These are phyloP conservation scores for Trachelus iudaicus DNA, from an alignment of 2,888 invertebrate species.

Conservation along the genomic window DNA sequence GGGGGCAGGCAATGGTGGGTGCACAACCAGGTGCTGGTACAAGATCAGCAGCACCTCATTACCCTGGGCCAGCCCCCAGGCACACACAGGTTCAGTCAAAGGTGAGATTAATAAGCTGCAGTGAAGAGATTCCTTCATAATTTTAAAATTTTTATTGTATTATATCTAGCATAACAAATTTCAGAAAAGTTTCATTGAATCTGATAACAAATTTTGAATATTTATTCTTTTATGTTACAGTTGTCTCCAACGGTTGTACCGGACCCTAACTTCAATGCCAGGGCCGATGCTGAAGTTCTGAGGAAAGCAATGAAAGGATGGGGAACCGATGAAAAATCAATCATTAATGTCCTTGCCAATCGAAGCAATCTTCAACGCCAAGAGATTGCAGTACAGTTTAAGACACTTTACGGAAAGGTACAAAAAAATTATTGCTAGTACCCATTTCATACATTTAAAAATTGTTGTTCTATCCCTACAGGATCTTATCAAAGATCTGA, in stretches of 20 bases:
- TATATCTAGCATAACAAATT: not conserved
- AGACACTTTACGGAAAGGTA: conserved; percentile 75
- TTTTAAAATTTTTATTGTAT: not conserved
- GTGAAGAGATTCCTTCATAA: not conserved
- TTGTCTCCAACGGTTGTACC: conserved; percentile 66
- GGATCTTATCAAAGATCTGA: conserved; percentile 69
- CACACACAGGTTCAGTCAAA: conserved; percentile 42
- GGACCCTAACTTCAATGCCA: conserved; percentile 63
- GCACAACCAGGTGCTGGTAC: conserved; percentile 41
- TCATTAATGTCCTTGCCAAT: conserved; percentile 71
- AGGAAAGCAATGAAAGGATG: conserved; percentile 73
- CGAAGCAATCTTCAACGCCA: conserved; percentile 72
- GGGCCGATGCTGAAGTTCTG: conserved; percentile 68
- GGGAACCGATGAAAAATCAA: conserved; percentile 73
- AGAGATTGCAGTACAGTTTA: conserved; percentile 71
- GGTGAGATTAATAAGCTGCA: conserved; percentile 46
- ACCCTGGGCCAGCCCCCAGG: conserved; percentile 52
- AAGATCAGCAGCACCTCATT: conserved; percentile 26
- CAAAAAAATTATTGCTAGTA: conserved; percentile 15
- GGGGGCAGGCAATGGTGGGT: conserved; percentile 56
- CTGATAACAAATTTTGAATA: not conserved
- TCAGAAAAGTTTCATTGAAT: not conserved
- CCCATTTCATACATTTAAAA: not conserved
- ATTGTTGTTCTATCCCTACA: conserved; percentile 15
- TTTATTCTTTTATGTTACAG: conserved; percentile 47